Evolutionary conservation across 2,888 invertebrate genomes (phyloP), one percentile per base, ranked within the genome.

Genomic region (Macrostomum cliftonense): DNA sequence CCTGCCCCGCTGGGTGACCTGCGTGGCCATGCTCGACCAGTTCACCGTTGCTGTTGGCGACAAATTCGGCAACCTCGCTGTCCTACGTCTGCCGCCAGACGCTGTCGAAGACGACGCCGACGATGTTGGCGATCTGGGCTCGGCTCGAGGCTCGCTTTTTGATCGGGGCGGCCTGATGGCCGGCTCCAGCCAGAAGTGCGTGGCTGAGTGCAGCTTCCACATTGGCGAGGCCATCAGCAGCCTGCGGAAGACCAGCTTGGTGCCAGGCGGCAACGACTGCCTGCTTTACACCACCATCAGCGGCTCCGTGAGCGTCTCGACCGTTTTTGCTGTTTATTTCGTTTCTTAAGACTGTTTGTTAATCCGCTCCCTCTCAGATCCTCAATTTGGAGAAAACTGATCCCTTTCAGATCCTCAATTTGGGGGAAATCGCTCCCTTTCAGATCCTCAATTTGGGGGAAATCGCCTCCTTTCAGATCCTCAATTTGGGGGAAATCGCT

Each of bases 31-130:
- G 46, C 73, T 99, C 45, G 97, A 99, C 73, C 95, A 91, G 62
- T 87, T 89, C 64, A 93, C 93, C 1, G 81, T 93, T 14, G 93
- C 91, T 0, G 81, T 85, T 52, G 85, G 89, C 9, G 97, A 97
- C 70, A 97, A 97, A 71, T 99, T 95, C 74, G 97, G 95, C 37
- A 97, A 91, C 65, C 77, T 99, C 56, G 79, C 84, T 50, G 79
- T 97, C 50, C 37, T 53, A 1, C 59, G 67, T 7, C 54, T 71
- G 49, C 88, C 95, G 0, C 79, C 81, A 47, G 85, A 86, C 51
- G 82, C 89, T 1, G 83, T 83, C 21, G 97, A 97, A 71, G 95
- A 97, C 65, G 89, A 97, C 0, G 95, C 97, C 67, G 97, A 99
- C 71, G 97, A 99, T 73, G 97, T 95, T 0, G 95, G 95, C 0